A percentile compares a stretch with the other conserved stretches of the same genome.
phyloP scores from a whole-genome alignment of 2,797 vertebrate genomes.

The Gymnoscopelus braueri region DNA sequence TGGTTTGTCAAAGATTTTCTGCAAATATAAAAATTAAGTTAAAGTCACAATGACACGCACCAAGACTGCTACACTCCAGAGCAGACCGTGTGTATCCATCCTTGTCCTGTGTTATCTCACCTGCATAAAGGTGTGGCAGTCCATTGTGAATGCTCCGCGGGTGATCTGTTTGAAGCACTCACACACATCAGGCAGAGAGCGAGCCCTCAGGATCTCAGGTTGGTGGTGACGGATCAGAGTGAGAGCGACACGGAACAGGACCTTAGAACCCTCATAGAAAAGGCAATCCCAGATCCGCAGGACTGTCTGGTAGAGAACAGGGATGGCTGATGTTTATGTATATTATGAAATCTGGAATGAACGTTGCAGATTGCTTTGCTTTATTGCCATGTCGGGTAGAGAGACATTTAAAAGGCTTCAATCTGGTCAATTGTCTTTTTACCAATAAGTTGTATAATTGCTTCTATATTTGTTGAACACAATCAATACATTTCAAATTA shows the following conservation, averaged over 20 bases:
- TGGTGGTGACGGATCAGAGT: slow-evolving; percentile 91
- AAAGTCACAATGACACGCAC: neutral
- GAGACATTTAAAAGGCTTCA: too few relatives aligned
- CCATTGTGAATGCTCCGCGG: slow-evolving; percentile 85
- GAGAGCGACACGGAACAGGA: slow-evolving; percentile 94
- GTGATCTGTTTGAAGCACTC: slow-evolving; percentile 92
- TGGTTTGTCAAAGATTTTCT: slow-evolving; percentile 93
- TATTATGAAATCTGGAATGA: too few relatives aligned
- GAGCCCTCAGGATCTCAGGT: slow-evolving; percentile 87
- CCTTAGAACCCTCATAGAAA: slow-evolving; percentile 96
- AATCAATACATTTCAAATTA: too few relatives aligned
- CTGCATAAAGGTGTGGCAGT: slow-evolving; percentile 95
- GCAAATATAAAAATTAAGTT: slow-evolving; percentile 20
- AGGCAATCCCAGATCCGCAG: slow-evolving; percentile 96
- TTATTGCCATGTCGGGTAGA: too few relatives aligned
- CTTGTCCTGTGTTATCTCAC: slow-evolving; percentile 64
- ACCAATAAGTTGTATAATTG: too few relatives aligned
- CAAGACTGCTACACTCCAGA: too few relatives aligned
- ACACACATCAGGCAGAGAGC: slow-evolving; percentile 87
- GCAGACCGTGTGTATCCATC: too few relatives aligned
- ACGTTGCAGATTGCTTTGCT: too few relatives aligned
- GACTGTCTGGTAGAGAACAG: slow-evolving; percentile 84
- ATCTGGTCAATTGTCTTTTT: too few relatives aligned
- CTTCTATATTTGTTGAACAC: too few relatives aligned
- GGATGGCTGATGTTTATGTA: neutral